Conservation (phyloP, 2,113 vertebrate species). For the Tricholaema leucomelas region DNA sequence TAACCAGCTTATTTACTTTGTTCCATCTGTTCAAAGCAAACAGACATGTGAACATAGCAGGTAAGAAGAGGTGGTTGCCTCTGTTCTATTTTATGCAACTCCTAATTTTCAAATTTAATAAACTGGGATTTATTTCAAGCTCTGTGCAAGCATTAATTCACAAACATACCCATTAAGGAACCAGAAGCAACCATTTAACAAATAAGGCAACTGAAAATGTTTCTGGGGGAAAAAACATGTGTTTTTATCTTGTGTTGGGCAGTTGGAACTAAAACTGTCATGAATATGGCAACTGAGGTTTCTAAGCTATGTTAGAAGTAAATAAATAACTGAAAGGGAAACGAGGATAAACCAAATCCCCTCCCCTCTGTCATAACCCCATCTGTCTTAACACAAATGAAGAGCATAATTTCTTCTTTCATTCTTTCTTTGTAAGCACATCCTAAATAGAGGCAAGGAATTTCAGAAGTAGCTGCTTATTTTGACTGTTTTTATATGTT, state of each 20-base stretch:
- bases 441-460: neutral
- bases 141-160: neutral
- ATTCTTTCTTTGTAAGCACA: neutral
- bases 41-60: neutral
- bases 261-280: neutral
- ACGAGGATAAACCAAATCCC: neutral
- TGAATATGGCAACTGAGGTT: neutral
- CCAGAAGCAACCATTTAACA: neutral
- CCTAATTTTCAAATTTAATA: neutral
- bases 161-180: neutral
- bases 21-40: slow-evolving; percentile 32
- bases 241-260: neutral
- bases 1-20: neutral
- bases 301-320: neutral
- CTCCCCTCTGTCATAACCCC: neutral
- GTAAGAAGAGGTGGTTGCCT: neutral
- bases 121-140: neutral
- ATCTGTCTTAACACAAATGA: neutral
- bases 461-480: neutral
- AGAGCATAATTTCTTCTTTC: neutral
- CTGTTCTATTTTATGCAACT: neutral
- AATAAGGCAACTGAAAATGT: neutral
- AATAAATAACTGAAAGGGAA: neutral
- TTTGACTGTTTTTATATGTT: neutral
- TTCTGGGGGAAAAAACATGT: neutral